Conservation (phyloP, 1,140 invertebrate species). For the Trachymyrmex septentrionalis region DNA sequence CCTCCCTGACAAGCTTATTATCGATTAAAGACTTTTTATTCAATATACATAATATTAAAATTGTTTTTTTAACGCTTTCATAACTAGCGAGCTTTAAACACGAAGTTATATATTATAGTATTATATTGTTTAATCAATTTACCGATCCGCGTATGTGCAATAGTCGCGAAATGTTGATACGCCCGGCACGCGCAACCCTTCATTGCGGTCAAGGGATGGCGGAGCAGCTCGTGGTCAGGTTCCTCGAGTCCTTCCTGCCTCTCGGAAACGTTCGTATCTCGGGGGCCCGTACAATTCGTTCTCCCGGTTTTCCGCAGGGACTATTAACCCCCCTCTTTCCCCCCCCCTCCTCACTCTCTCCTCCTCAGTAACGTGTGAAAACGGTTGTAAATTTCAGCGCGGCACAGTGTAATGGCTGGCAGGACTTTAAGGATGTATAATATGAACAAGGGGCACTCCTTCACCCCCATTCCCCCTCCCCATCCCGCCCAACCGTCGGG, state of each 20-base stretch:
- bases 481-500: slow-evolving; percentile 21
- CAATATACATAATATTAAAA: not conserved
- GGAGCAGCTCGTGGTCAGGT: slow-evolving; percentile 61
- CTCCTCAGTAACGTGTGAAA: slow-evolving; percentile 84
- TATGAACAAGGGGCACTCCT: slow-evolving; percentile 65
- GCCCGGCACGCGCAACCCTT: slow-evolving; percentile 64
- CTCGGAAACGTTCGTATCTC: slow-evolving; percentile 12
- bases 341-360: no score
- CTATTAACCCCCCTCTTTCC: slow-evolving; percentile 79
- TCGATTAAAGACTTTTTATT: not conserved
- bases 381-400: slow-evolving; percentile 83
- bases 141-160: slow-evolving; percentile 24
- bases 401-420: slow-evolving; percentile 81
- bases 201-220: slow-evolving; percentile 70
- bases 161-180: slow-evolving; percentile 63
- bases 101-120: no score
- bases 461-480: slow-evolving; percentile 68
- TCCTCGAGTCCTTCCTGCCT: slow-evolving; percentile 35
- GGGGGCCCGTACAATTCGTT: slow-evolving; percentile 54
- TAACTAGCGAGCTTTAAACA: not conserved
- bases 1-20: not conserved
- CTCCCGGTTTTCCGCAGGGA: slow-evolving; percentile 66
- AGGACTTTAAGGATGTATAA: slow-evolving; percentile 84
- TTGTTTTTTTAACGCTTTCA: not conserved
- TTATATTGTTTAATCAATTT: slow-evolving; percentile 44